phyloP scores from a whole-genome alignment of 2,113 vertebrate genomes.

The Sigmodon hispidus region DNA sequence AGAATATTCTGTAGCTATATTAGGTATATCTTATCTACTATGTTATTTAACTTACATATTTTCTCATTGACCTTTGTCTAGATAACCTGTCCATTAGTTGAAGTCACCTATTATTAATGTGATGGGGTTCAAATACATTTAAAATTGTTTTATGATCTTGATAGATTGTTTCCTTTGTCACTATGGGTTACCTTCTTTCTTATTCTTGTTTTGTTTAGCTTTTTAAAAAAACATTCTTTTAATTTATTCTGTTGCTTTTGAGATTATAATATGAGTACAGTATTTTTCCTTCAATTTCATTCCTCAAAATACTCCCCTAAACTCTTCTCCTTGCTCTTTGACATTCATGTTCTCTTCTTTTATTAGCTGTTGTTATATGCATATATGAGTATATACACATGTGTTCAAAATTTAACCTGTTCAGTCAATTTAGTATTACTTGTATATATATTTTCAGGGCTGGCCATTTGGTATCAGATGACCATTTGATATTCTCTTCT shows the following conservation, averaged over 20 bases:
- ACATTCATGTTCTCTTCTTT: neutral
- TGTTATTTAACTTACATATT: neutral
- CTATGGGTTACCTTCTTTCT: neutral
- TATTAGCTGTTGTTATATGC: neutral
- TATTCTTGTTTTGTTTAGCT: neutral
- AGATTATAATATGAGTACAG: neutral
- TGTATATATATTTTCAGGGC: neutral
- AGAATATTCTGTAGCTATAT: neutral
- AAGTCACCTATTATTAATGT: neutral
- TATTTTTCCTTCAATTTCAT: neutral
- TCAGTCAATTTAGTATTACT: neutral
- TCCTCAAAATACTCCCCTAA: neutral
- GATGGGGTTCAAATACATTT: neutral
- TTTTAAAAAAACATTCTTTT: neutral
- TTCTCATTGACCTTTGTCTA: neutral
- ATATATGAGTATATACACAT: neutral
- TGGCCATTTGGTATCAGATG: neutral
- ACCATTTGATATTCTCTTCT: neutral
- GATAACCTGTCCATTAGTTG: neutral
- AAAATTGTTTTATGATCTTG: neutral
- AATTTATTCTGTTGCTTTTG: neutral
- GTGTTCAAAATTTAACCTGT: neutral
- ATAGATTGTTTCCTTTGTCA: neutral
- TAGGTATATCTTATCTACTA: neutral
- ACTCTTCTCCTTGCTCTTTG: neutral